Evolutionary conservation across 2,113 vertebrate genomes (phyloP).

Genomic region (Cercocebus atys): DNA sequence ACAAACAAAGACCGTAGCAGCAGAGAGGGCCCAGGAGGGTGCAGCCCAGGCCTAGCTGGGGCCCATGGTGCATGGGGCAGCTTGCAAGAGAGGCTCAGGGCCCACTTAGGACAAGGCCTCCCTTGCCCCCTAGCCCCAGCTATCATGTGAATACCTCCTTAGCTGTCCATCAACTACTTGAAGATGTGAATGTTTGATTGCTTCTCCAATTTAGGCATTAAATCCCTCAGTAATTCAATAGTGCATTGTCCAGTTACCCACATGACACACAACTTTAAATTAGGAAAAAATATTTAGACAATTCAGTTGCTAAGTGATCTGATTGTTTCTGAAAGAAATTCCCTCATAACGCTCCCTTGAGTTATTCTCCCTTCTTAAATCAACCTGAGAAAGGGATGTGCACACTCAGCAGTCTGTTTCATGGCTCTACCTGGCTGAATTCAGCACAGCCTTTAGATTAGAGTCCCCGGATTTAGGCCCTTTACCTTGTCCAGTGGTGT

Average conservation of each 20-base stretch:
- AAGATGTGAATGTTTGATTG: background rate
- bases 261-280: conserved; percentile 26
- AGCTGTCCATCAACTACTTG: background rate
- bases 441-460: background rate
- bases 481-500: background rate
- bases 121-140: background rate
- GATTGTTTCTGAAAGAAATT: conserved; percentile 54
- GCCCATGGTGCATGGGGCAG: accelerated
- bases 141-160: background rate
- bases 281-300: conserved; percentile 57
- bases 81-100: background rate
- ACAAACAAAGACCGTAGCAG: background rate
- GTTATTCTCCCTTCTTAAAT: conserved; percentile 18
- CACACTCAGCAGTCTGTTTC: background rate
- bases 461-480: background rate
- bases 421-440: background rate
- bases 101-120: background rate
- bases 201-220: background rate
- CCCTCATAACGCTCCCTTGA: background rate
- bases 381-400: background rate
- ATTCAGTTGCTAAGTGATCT: conserved; percentile 64
- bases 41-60: background rate
- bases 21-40: background rate
- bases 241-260: conserved; percentile 7
- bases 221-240: conserved; percentile 53